These are phyloP conservation scores for Leptocoma aspasia DNA, from an alignment of 2,113 vertebrate genomes.

Conservation along the genomic window DNA sequence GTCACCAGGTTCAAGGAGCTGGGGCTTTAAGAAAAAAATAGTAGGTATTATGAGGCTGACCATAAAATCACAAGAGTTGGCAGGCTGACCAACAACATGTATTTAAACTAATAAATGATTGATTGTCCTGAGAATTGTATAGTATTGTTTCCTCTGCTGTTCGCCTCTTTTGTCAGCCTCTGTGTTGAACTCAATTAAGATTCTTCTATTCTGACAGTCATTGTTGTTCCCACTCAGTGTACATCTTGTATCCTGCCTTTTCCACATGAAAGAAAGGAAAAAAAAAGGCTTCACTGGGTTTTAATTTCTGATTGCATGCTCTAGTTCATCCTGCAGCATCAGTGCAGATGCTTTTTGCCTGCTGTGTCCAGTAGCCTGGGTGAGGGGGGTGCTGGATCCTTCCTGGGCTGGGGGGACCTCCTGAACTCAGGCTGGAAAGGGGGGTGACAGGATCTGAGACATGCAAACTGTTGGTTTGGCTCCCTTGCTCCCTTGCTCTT, in stretches of 20 bases:
- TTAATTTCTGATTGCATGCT: slow-evolving; percentile 18
- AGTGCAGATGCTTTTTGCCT: neutral
- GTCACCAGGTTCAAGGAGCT: neutral
- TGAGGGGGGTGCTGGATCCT: neutral
- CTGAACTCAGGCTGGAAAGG: slow-evolving; percentile 22
- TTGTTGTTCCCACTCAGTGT: slow-evolving; percentile 38
- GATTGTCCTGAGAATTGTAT: slow-evolving; percentile 53
- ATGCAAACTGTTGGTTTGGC: neutral
- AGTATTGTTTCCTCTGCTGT: slow-evolving; percentile 60
- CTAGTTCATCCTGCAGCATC: neutral
- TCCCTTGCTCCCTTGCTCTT: neutral
- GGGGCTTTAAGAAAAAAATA: slow-evolving; percentile 26
- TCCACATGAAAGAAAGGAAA: neutral
- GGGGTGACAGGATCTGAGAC: slow-evolving; percentile 8
- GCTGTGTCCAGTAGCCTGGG: neutral
- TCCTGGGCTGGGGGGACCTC: neutral
- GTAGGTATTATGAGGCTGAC: slow-evolving; percentile 1
- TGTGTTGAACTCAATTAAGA: slow-evolving; percentile 45
- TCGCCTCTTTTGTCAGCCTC: slow-evolving; percentile 51
- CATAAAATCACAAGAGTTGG: slow-evolving; percentile 18
- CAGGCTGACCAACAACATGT: slow-evolving; percentile 21
- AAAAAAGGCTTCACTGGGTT: neutral
- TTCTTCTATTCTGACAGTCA: slow-evolving; percentile 49
- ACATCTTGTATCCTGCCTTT: slow-evolving; percentile 52
- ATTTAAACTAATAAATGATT: slow-evolving; percentile 57